phyloP scores from a whole-genome alignment of 2,113 vertebrate species.

The Dasypus novemcinctus region DNA sequence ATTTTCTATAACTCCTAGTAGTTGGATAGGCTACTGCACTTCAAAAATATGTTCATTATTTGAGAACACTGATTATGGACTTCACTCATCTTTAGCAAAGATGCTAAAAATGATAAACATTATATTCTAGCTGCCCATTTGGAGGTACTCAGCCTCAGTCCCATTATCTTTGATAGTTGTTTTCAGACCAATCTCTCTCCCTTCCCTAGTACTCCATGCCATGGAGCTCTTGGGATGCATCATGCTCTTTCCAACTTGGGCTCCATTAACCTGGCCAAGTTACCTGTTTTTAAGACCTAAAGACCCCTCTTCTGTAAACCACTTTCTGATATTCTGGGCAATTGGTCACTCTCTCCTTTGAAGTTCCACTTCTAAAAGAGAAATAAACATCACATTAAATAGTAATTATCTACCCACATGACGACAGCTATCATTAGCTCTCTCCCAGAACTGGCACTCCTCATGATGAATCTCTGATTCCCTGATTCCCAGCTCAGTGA shows the following conservation, averaged over 20 bases:
- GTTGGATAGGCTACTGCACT: not conserved
- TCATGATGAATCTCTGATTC: not conserved
- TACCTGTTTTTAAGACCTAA: not conserved
- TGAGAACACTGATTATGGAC: not conserved
- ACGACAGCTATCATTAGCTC: too few species aligned
- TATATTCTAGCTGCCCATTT: not conserved
- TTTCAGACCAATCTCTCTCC: not conserved
- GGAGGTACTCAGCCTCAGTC: not conserved
- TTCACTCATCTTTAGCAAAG: not conserved
- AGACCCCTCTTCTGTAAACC: not conserved
- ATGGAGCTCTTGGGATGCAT: not conserved
- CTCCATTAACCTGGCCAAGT: not conserved
- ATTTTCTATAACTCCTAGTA: not conserved
- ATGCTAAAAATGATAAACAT: not conserved
- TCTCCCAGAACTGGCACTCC: not conserved
- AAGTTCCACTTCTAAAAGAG: not conserved
- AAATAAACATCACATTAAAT: not conserved
- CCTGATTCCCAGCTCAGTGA: not conserved
- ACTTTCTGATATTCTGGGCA: not conserved
- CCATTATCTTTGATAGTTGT: not conserved
- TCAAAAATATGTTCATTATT: not conserved
- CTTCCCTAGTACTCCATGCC: not conserved
- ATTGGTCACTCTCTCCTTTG: not conserved
- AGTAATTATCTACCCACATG: not conserved
- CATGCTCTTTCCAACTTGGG: not conserved